Conservation (phyloP, 2,888 invertebrate genomes). For the Lomographa bimaculata region DNA sequence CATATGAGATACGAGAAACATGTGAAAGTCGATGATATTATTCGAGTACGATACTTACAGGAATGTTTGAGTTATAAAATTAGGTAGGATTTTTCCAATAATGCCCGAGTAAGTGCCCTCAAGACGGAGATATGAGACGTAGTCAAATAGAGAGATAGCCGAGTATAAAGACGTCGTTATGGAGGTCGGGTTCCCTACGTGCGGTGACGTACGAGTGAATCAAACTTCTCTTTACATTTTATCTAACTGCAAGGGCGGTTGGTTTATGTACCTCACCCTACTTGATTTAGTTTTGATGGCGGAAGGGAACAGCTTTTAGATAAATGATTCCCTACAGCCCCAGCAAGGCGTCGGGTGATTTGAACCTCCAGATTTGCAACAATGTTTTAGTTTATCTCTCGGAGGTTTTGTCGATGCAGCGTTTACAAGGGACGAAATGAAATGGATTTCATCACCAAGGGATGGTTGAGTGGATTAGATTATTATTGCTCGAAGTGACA, state of each 20-base stretch:
- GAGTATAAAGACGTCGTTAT: slow-evolving; percentile 74
- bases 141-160: slow-evolving; percentile 74
- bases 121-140: slow-evolving; percentile 68
- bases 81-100: slow-evolving; percentile 68
- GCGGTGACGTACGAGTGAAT: slow-evolving; percentile 74
- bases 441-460: slow-evolving; percentile 63
- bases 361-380: slow-evolving; percentile 62
- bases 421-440: slow-evolving; percentile 64
- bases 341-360: slow-evolving; percentile 44
- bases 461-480: slow-evolving; percentile 68
- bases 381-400: slow-evolving; percentile 64
- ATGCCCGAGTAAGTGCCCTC: slow-evolving; percentile 67
- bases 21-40: slow-evolving; percentile 18
- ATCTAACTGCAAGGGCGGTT: slow-evolving; percentile 79
- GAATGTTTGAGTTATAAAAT: slow-evolving; percentile 43
- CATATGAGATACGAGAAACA: slow-evolving; percentile 1
- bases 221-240: slow-evolving; percentile 79
- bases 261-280: slow-evolving; percentile 77
- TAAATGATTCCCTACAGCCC: slow-evolving; percentile 69
- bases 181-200: slow-evolving; percentile 55
- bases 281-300: slow-evolving; percentile 82
- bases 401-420: slow-evolving; percentile 59
- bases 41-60: slow-evolving; percentile 20
- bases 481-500: slow-evolving; percentile 46
- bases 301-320: slow-evolving; percentile 77